phyloP scores from a whole-genome alignment of 2,113 vertebrate species.

The Aphyosemion australe region DNA sequence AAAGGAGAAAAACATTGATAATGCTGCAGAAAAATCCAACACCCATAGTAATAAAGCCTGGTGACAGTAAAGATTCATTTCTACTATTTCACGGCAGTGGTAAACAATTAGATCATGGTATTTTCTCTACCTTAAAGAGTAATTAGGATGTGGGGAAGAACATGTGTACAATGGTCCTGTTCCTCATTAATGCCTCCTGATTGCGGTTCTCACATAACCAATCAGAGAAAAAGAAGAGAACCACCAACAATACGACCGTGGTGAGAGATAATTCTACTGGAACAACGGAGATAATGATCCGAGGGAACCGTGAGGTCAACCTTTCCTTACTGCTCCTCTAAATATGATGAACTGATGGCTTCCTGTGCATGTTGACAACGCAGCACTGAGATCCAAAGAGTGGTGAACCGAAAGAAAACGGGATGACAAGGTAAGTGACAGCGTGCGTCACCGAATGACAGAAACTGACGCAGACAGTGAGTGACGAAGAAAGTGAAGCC shows the following conservation, averaged over 20 bases:
- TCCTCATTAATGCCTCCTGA: slow-evolving; percentile 51
- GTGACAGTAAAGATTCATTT: slow-evolving; percentile 67
- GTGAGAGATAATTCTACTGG: slow-evolving; percentile 7
- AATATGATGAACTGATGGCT: slow-evolving; percentile 28
- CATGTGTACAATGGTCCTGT: slow-evolving; percentile 63
- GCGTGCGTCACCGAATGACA: slow-evolving; percentile 32
- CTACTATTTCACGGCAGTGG: slow-evolving; percentile 61
- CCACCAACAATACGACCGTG: not conserved
- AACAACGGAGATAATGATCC: slow-evolving; percentile 9
- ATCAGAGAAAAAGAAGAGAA: slow-evolving; percentile 8
- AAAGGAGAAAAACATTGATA: not conserved
- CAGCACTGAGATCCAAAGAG: slow-evolving; percentile 3
- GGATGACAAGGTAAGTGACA: slow-evolving; percentile 36
- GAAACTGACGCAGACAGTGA: slow-evolving; percentile 10
- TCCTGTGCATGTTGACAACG: slow-evolving; percentile 13
- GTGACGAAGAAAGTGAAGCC: slow-evolving; percentile 26
- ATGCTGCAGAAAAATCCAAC: not conserved
- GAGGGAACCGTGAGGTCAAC: slow-evolving; percentile 16
- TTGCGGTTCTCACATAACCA: slow-evolving; percentile 19
- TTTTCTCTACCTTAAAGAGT: slow-evolving; percentile 63
- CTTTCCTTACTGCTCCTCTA: slow-evolving; percentile 25
- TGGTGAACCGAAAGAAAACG: slow-evolving; percentile 5
- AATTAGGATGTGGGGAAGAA: slow-evolving; percentile 62
- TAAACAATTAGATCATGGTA: slow-evolving; percentile 61
- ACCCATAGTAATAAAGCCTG: too few relatives aligned